A percentile compares a stretch with the other conserved stretches of the same genome.
Evolutionary conservation across 2,113 vertebrate genomes (phyloP).

Genomic region (Centropristis striata): DNA sequence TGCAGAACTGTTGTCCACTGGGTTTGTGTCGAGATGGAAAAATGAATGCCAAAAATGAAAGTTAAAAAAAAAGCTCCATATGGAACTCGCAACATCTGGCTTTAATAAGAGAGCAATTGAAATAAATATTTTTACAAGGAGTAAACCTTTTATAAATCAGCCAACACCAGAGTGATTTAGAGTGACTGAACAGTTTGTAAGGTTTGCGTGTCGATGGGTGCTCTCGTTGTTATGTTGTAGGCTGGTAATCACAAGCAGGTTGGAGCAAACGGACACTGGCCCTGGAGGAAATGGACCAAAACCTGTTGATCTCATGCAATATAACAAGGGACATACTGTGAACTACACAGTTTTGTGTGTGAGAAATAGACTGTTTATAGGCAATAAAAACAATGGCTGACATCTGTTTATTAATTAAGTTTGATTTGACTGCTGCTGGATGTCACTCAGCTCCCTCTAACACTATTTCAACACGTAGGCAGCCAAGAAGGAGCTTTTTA

Average conservation of each 20-base stretch:
- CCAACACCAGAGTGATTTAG: slow-evolving; percentile 11
- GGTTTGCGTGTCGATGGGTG: slow-evolving; percentile 19
- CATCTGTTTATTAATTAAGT: slow-evolving; percentile 21
- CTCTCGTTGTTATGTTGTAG: background rate
- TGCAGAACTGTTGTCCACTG: background rate
- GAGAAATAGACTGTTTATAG: background rate
- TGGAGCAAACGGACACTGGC: background rate
- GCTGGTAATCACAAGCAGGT: background rate
- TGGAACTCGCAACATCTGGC: slow-evolving; percentile 45
- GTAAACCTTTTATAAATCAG: slow-evolving; percentile 57
- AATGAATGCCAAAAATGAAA: background rate
- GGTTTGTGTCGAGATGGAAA: slow-evolving; percentile 3
- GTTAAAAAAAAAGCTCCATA: background rate
- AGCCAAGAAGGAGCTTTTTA: background rate
- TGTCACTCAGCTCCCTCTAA: background rate
- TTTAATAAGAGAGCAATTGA: slow-evolving; percentile 44
- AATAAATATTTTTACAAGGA: slow-evolving; percentile 47
- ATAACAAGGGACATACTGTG: background rate
- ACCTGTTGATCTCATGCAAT: slow-evolving; percentile 26
- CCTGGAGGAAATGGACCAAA: slow-evolving; percentile 20
- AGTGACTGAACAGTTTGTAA: background rate
- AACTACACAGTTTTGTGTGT: background rate
- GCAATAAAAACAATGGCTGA: slow-evolving; percentile 17
- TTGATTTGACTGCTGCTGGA: background rate
- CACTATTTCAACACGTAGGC: background rate